Percentiles rank a stretch among this genome's conserved stretches.
phyloP scores from a whole-genome alignment of 2,888 invertebrate genomes.

The Drosophila siamana region DNA sequence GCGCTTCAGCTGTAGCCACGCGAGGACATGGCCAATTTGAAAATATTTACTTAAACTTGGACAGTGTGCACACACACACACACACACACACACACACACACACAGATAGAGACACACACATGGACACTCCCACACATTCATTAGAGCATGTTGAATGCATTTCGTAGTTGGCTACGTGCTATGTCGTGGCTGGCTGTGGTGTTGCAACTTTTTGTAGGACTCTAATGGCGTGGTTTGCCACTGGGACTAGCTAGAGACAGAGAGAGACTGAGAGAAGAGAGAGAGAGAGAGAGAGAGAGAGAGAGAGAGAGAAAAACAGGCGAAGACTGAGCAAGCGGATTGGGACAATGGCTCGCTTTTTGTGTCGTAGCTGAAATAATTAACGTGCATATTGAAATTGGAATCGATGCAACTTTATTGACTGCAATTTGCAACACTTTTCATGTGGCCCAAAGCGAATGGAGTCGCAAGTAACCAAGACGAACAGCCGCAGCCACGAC shows the following conservation, averaged over 20 bases:
- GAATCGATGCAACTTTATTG: conserved; percentile 50
- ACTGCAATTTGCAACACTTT: conserved; percentile 48
- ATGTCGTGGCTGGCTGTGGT: conserved; percentile 49
- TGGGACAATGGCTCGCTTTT: conserved; percentile 43
- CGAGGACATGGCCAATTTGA: conserved; percentile 80
- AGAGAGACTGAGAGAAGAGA: no score
- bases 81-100: conserved; percentile 5
- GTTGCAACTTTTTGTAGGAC: conserved; percentile 68
- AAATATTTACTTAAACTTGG: conserved; percentile 81
- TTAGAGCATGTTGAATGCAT: conserved; percentile 59
- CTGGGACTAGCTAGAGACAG: conserved; percentile 1
- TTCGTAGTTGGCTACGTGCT: conserved; percentile 40
- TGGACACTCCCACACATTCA: conserved; percentile 34
- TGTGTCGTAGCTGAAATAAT: conserved; percentile 60
- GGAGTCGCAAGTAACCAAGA: conserved; percentile 1
- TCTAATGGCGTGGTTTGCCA: conserved; percentile 74
- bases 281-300: no score
- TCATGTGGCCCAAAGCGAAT: conserved; percentile 2
- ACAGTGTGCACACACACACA: conserved; percentile 18
- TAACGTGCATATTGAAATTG: conserved; percentile 65
- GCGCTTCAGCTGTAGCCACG: conserved; percentile 37
- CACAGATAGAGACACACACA: neutral
- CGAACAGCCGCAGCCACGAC: conserved; percentile 6
- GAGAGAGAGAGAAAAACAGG: no score
- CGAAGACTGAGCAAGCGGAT: neutral